A percentile compares a stretch with the other conserved stretches of the same genome.
phyloP scores from a whole-genome alignment of 2,797 vertebrate genomes.

The Sebastes minor region DNA sequence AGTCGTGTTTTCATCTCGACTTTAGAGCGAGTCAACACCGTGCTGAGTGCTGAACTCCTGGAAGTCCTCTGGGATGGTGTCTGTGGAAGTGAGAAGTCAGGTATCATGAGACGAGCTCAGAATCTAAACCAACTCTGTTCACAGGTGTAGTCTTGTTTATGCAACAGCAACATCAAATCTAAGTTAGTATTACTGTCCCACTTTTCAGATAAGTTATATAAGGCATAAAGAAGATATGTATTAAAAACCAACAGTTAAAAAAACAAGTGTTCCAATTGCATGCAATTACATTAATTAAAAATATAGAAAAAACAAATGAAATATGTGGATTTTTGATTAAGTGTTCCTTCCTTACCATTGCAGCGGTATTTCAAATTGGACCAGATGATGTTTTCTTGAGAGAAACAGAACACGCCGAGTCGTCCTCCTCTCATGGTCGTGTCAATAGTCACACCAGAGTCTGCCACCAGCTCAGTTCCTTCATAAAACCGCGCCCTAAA shows the following conservation, averaged over 20 bases:
- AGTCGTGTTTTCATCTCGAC: slow-evolving; percentile 6
- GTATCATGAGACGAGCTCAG: slow-evolving; percentile 7
- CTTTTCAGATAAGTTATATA: slow-evolving; percentile 1
- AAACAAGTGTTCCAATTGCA: not conserved
- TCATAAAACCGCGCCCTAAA: slow-evolving; percentile 95
- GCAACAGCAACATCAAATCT: slow-evolving; percentile 2
- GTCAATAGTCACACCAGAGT: slow-evolving; percentile 97
- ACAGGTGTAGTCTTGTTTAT: not conserved
- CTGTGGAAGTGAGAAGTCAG: slow-evolving; percentile 75
- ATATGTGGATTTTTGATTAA: not conserved
- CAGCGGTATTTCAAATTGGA: slow-evolving; percentile 98
- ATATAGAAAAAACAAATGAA: not conserved
- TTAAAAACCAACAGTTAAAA: not conserved
- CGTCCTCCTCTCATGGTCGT: slow-evolving; percentile 98
- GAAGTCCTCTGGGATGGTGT: slow-evolving; percentile 97
- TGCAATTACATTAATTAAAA: not conserved
- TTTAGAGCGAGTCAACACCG: slow-evolving; percentile 85
- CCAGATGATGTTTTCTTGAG: slow-evolving; percentile 99
- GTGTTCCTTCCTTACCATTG: slow-evolving; percentile 86
- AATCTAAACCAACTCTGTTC: slow-evolving; percentile 14
- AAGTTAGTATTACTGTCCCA: not conserved
- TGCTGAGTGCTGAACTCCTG: slow-evolving; percentile 96
- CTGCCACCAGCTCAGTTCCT: slow-evolving; percentile 93
- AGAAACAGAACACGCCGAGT: slow-evolving; percentile 98
- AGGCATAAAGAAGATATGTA: not conserved